phyloP scores from a whole-genome alignment of 2,797 vertebrate species.

The Sebastes diaconus region DNA sequence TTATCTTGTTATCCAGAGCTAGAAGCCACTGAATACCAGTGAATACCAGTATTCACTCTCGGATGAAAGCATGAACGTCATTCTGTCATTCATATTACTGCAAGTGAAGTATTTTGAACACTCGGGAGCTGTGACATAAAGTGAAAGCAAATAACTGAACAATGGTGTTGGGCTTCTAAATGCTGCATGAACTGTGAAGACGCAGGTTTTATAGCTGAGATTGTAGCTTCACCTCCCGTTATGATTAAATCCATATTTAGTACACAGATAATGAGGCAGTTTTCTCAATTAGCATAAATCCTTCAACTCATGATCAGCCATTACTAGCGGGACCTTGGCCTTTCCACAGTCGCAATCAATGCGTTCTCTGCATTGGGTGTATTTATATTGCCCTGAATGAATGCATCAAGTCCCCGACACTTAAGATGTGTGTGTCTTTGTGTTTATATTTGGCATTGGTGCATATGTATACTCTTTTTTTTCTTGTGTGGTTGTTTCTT shows the following conservation, averaged over 20 bases:
- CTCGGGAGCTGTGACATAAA: not conserved
- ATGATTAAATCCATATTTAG: constrained; percentile 38
- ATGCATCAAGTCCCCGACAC: constrained; percentile 8
- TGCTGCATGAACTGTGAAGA: not conserved
- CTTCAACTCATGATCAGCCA: constrained; percentile 32
- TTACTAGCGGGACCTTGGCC: constrained; percentile 25
- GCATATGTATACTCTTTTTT: constrained; percentile 5
- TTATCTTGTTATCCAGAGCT: not conserved
- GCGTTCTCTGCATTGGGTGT: not conserved
- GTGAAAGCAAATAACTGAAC: not conserved
- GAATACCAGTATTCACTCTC: not conserved
- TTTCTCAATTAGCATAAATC: constrained; percentile 28
- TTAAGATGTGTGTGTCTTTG: not conserved
- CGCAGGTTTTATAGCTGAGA: not conserved
- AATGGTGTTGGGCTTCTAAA: not conserved
- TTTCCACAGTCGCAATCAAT: constrained; percentile 32
- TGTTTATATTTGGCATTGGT: constrained; percentile 5
- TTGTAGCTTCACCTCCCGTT: not conserved
- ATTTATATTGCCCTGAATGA: constrained; percentile 4
- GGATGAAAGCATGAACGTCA: not conserved
- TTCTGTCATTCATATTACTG: not conserved
- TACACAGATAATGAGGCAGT: constrained; percentile 30
- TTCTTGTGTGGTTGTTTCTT: constrained; percentile 1
- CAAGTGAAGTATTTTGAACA: not conserved
- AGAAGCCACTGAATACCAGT: not conserved